Evolutionary conservation across 1,140 invertebrate species (phyloP).

Genomic region (Atta texana): DNA sequence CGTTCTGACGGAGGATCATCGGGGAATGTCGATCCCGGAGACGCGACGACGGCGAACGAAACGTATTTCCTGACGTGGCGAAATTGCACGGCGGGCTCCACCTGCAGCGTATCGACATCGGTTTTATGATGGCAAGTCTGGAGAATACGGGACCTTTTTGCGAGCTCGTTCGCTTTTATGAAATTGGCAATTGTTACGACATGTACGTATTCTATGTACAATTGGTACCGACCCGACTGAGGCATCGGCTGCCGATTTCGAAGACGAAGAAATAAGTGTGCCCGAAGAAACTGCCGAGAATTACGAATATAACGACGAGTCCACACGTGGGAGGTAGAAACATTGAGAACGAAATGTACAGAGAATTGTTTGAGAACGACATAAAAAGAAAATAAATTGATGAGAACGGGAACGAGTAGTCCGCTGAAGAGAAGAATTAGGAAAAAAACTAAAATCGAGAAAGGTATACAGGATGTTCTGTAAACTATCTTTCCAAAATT

Average conservation of each 20-base stretch:
- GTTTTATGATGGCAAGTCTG: constrained; percentile 67
- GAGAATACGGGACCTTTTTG: constrained; percentile 37
- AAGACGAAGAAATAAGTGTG: neutral
- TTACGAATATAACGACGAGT: neutral
- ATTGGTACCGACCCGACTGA: neutral
- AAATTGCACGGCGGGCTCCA: constrained; percentile 37
- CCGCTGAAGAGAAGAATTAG: neutral
- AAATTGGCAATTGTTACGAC: constrained; percentile 70
- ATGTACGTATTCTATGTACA: constrained; percentile 27
- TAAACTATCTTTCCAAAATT: neutral
- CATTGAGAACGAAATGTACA: neutral
- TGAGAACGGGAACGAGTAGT: neutral
- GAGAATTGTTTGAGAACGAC: constrained; percentile 3
- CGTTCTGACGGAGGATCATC: constrained; percentile 3
- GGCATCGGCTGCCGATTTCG: neutral
- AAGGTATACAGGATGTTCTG: neutral
- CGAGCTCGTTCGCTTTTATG: constrained; percentile 70
- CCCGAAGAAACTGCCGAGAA: constrained; percentile 3
- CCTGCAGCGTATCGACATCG: constrained; percentile 51
- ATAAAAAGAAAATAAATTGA: constrained; percentile 29
- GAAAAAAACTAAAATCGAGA: constrained; percentile 5
- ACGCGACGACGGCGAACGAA: constrained; percentile 26
- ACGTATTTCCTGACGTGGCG: constrained; percentile 50
- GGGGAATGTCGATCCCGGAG: constrained; percentile 5
- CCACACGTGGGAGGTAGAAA: neutral